Evolutionary conservation across 2,797 vertebrate species (phyloP), one percentile per base, ranked within the genome.

Genomic region (Champsocephalus gunnari): DNA sequence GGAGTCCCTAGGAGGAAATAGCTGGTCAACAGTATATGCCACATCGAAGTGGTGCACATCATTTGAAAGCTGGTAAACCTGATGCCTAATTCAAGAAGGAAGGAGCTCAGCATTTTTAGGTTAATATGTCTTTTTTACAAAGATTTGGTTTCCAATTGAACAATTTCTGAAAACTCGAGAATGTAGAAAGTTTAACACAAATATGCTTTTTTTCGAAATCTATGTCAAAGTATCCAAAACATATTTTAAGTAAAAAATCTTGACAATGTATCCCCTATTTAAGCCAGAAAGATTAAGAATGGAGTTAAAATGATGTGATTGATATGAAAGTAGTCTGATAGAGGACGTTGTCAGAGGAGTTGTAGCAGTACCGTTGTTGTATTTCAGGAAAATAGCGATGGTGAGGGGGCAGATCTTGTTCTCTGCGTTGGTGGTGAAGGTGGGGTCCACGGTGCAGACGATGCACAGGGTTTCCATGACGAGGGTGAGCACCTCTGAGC

Each of bases 391-490:
- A 83, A 99, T 97, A 43, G 98, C 98, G 24, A 99, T 99, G 51
- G 98, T 99, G 91, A 99, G 99, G 41, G 98, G 98, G 85, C 98
- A 99, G 92, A 99, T 97, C 91, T 98, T 99, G 92, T 95, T 97
- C 94, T 99, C 98, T 6, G 96, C 96, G 24, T 94, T 98, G 49
- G 97, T 97, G 73, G 98, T 99, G 82, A 99, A 99, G 0, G 92
- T 93, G 0, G 97, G 94, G 89, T 99, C 97, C 10, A 99, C 97
- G 0, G 98, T 98, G 90, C 98, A 99, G n/a, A 99, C 98, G 10
- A 99, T 98, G 89, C 98, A 99, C 57, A 99, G 93, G 0, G 98
- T 99, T 92, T 99, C 98, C 98, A 99, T 98, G 90, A 99, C 98
- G 1, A 99, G 95, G 71, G 98, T 99, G 48, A 99, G 97, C 67